Conservation (phyloP, 2,888 invertebrate species). For the Alentia gelatinosa region DNA sequence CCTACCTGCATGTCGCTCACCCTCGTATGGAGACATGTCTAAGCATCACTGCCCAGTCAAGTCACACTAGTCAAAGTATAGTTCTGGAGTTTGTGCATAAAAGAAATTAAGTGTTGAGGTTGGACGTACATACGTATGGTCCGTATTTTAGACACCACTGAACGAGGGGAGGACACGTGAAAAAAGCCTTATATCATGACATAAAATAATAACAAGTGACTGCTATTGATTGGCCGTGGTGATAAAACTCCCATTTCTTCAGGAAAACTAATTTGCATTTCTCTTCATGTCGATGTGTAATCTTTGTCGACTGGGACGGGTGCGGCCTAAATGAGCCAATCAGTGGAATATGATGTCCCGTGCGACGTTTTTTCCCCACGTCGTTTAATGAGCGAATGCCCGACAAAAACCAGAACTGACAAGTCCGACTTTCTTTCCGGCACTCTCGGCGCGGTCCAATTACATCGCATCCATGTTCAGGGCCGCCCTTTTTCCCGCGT, state of each 20-base stretch:
- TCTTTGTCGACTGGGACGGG: not conserved
- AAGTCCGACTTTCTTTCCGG: not conserved
- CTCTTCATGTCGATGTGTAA: not conserved
- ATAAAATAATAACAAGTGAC: not conserved
- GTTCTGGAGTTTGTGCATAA: too few species aligned
- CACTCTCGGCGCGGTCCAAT: not conserved
- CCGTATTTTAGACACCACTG: too few species aligned
- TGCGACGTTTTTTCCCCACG: not conserved
- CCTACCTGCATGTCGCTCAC: too few species aligned
- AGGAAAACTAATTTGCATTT: not conserved
- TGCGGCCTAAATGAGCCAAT: not conserved
- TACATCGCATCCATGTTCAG: not conserved
- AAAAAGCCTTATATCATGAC: not conserved
- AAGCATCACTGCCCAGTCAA: too few species aligned
- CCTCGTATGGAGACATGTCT: too few species aligned
- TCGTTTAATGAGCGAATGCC: not conserved
- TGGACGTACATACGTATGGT: too few species aligned
- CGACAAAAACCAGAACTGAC: not conserved
- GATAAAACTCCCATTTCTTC: conserved; percentile 6
- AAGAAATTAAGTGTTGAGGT: too few species aligned
- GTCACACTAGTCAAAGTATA: too few species aligned
- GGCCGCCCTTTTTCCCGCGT: not conserved
- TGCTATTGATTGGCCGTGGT: not conserved
- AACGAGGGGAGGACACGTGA: not conserved
- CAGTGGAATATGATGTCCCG: conserved; percentile 6